These are phyloP conservation scores for Columba livia DNA, from an alignment of 2,113 vertebrate genomes.

Conservation along the genomic window DNA sequence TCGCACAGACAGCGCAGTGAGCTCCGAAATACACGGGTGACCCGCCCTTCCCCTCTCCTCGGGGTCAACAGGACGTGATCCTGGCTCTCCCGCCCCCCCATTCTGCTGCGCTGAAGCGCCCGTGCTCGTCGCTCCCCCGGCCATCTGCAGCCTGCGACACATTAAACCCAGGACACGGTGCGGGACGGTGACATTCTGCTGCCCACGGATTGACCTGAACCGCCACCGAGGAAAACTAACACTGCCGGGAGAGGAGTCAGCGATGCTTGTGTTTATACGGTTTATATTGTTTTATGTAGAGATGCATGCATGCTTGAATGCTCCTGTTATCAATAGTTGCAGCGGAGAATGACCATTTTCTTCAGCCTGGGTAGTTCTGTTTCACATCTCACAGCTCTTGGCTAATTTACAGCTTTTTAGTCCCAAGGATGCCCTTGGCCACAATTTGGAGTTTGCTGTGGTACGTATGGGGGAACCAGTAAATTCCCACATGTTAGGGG, in stretches of 20 bases:
- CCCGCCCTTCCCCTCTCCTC: not conserved
- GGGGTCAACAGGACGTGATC: conserved; percentile 48
- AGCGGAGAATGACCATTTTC: not conserved
- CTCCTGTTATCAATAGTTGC: no score
- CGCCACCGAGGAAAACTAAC: not conserved
- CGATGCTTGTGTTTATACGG: not conserved
- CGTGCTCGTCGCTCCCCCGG: not conserved
- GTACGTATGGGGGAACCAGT: not conserved
- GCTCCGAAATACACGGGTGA: not conserved
- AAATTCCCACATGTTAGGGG: accelerated
- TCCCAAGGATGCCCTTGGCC: not conserved
- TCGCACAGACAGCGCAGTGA: conserved; percentile 28
- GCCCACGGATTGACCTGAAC: not conserved
- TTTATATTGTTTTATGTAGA: not conserved
- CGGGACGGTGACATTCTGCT: not conserved
- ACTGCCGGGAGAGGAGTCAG: not conserved
- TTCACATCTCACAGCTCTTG: not conserved
- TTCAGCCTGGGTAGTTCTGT: not conserved
- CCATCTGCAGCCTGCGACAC: not conserved
- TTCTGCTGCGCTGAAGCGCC: not conserved
- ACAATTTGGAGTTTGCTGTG: not conserved
- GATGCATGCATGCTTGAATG: no score
- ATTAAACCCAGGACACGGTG: not conserved
- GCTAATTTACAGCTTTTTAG: not conserved
- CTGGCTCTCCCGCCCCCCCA: not conserved